Evolutionary conservation across 1,140 invertebrate species (phyloP).

Genomic region (Drosophila busckii): DNA sequence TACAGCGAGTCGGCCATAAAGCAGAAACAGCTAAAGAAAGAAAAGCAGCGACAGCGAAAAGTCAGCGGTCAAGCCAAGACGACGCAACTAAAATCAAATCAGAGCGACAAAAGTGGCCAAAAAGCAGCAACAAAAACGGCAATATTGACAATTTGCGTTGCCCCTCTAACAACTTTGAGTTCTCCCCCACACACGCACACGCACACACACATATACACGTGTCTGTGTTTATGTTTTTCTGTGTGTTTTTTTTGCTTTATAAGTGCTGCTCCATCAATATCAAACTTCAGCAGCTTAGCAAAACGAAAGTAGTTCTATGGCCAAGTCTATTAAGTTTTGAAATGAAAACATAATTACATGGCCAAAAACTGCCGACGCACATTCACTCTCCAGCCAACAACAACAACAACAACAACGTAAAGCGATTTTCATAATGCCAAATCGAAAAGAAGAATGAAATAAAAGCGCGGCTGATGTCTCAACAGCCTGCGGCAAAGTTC

Average conservation of each 20-base stretch:
- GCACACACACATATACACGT: slow-evolving; percentile 32
- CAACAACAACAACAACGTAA: not conserved
- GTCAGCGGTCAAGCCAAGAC: slow-evolving; percentile 30
- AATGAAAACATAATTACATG: slow-evolving; percentile 68
- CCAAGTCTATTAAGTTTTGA: slow-evolving; percentile 47
- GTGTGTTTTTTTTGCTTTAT: slow-evolving; percentile 42
- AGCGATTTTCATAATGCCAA: slow-evolving; percentile 48
- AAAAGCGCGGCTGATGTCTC: slow-evolving; percentile 21
- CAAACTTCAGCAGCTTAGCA: slow-evolving; percentile 52
- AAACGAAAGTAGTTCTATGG: slow-evolving; percentile 70
- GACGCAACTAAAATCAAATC: slow-evolving; percentile 49
- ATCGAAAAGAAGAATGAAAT: no score
- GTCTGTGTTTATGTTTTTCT: slow-evolving; percentile 6
- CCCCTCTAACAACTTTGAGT: slow-evolving; percentile 34
- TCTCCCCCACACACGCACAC: slow-evolving; percentile 38
- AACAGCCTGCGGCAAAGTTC: slow-evolving; percentile 35
- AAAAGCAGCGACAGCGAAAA: slow-evolving; percentile 27
- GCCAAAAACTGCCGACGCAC: slow-evolving; percentile 16
- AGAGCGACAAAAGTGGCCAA: slow-evolving; percentile 62
- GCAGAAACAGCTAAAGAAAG: slow-evolving; percentile 4
- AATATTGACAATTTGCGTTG: slow-evolving; percentile 68
- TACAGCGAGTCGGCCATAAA: slow-evolving; percentile 57
- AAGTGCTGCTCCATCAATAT: slow-evolving; percentile 67
- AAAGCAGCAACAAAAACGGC: slow-evolving; percentile 47
- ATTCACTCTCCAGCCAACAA: slow-evolving; percentile 20